phyloP scores from a whole-genome alignment of 2,113 vertebrate species.

The Mirounga angustirostris region DNA sequence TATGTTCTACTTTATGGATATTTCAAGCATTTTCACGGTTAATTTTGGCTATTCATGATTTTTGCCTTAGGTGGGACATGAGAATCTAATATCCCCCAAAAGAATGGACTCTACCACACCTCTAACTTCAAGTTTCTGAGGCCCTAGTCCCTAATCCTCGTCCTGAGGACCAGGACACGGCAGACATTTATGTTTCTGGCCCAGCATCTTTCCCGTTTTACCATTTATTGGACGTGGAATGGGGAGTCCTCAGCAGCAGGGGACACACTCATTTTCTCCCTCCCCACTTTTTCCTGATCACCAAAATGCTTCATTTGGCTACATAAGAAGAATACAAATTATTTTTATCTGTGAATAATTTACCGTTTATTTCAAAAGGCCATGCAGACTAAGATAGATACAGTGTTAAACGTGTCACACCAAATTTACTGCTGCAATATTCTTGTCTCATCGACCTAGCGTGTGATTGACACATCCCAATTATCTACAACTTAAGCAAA shows the following conservation, averaged over 20 bases:
- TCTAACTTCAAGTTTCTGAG: neutral
- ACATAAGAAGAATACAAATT: neutral
- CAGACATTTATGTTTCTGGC: neutral
- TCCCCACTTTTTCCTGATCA: neutral
- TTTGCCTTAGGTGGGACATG: neutral
- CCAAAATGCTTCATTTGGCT: neutral
- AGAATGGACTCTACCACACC: neutral
- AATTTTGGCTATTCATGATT: neutral
- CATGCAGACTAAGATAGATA: neutral
- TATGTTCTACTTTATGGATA: neutral
- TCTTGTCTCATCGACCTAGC: neutral
- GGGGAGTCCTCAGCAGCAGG: neutral
- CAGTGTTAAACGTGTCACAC: neutral
- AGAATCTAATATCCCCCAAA: neutral
- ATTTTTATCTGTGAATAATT: neutral
- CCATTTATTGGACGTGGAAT: neutral
- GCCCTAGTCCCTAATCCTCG: neutral
- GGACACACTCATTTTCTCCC: neutral
- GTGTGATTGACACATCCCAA: neutral
- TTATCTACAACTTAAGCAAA: neutral
- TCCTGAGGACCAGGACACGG: neutral
- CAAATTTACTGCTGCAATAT: neutral
- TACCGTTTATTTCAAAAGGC: slow-evolving; percentile 4
- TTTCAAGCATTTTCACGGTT: slow-evolving; percentile 18
- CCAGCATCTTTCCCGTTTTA: neutral